These are phyloP conservation scores for Pseudeuparius sepicola DNA, from an alignment of 2,888 invertebrate genomes.

Conservation along the genomic window DNA sequence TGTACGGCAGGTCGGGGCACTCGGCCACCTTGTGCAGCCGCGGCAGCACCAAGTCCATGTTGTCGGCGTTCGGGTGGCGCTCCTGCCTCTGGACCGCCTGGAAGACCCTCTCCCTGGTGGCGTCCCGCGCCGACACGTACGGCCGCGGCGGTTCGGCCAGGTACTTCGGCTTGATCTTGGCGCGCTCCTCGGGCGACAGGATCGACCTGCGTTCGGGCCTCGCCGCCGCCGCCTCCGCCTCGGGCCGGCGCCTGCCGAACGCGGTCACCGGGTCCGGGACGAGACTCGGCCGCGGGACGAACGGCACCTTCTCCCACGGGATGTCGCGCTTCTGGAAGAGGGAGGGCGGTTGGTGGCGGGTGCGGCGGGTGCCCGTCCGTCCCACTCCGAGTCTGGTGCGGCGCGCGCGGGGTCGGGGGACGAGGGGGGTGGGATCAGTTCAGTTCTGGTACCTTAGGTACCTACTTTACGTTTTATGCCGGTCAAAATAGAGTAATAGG, in stretches of 20 bases:
- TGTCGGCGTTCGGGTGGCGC: constrained; percentile 41
- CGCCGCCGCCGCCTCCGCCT: constrained; percentile 22
- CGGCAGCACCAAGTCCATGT: constrained; percentile 56
- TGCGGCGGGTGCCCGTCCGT: no score
- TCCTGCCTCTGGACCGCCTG: constrained; percentile 49
- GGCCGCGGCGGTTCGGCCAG: constrained; percentile 53
- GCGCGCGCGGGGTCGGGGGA: neutral
- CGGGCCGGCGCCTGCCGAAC: constrained; percentile 56
- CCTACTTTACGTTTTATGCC: no score
- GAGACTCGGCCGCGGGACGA: constrained; percentile 75
- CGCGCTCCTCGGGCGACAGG: constrained; percentile 48
- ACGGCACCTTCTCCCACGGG: constrained; percentile 84
- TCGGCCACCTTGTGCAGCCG: constrained; percentile 46
- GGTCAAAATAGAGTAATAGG: no score
- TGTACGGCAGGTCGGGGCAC: constrained; percentile 39
- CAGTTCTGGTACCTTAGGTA: no score
- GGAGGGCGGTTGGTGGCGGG: constrained; percentile 25
- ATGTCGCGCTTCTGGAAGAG: constrained; percentile 46
- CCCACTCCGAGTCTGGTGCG: constrained; percentile 28
- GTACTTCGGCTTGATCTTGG: constrained; percentile 52
- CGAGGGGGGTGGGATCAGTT: no score
- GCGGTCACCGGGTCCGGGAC: constrained; percentile 79
- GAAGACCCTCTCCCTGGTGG: constrained; percentile 53
- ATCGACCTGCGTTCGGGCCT: constrained; percentile 36
- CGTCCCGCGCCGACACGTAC: constrained; percentile 58